Conservation (phyloP, 2,113 vertebrate genomes). For the Hemichromis elongatus region DNA sequence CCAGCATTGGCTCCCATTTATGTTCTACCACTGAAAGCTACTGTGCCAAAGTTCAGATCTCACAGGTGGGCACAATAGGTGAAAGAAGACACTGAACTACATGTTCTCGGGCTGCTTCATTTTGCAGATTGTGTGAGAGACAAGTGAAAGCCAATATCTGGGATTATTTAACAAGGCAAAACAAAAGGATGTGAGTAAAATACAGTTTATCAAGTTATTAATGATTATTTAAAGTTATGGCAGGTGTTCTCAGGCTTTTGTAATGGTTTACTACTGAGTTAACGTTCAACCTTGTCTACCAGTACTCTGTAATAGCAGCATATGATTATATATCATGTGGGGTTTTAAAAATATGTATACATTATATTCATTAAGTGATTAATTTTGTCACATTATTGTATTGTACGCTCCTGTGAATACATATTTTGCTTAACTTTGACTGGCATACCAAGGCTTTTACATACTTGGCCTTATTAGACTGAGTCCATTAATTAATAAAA, state of each 20-base stretch:
- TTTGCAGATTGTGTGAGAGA: slow-evolving; percentile 22
- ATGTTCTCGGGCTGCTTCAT: slow-evolving; percentile 16
- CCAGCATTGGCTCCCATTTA: slow-evolving; percentile 2
- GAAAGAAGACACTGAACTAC: slow-evolving; percentile 52
- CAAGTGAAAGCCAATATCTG: neutral
- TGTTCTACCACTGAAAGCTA: slow-evolving; percentile 14
- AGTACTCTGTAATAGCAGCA: neutral
- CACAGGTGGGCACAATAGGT: slow-evolving; percentile 41
- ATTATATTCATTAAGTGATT: neutral
- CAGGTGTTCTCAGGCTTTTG: neutral
- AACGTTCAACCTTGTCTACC: slow-evolving; percentile 27
- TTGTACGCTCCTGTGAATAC: neutral
- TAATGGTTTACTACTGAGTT: slow-evolving; percentile 27
- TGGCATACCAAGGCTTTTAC: no score
- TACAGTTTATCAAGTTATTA: neutral
- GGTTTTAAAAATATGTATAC: neutral
- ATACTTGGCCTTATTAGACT: neutral
- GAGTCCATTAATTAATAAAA: neutral
- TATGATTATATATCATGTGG: neutral
- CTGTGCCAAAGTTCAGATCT: slow-evolving; percentile 59
- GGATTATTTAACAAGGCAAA: neutral
- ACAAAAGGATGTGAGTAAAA: slow-evolving; percentile 27
- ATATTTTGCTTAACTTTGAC: neutral
- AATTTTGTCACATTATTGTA: neutral
- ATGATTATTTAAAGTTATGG: neutral